These are phyloP conservation scores for Matsumyia berberina DNA, from an alignment of 2,888 invertebrate species.

Conservation along the genomic window DNA sequence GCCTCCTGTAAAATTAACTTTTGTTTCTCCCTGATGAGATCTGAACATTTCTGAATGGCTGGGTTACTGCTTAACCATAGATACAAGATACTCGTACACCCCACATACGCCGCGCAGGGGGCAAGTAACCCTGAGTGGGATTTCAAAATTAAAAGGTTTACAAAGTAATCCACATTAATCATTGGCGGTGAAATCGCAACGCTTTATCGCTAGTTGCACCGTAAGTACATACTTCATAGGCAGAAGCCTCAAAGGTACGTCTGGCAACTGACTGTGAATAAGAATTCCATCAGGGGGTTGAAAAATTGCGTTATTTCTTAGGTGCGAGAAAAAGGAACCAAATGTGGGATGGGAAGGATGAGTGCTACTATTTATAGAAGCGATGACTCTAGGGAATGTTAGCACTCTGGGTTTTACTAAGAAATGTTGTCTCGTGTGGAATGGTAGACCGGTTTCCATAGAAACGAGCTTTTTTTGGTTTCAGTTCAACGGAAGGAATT, in stretches of 20 bases:
- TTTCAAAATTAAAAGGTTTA: slow-evolving; percentile 70
- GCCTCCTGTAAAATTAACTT: slow-evolving; percentile 61
- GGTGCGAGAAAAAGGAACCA: slow-evolving; percentile 6
- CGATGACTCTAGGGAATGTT: slow-evolving; percentile 11
- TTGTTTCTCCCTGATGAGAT: slow-evolving; percentile 60
- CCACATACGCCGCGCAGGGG: background rate
- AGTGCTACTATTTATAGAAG: slow-evolving; percentile 15
- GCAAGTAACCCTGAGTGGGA: slow-evolving; percentile 52
- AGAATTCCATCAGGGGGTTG: slow-evolving; percentile 2
- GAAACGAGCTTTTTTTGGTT: background rate
- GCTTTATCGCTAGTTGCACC: slow-evolving; percentile 56
- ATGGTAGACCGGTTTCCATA: too few relatives aligned
- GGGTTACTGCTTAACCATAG: slow-evolving; percentile 5
- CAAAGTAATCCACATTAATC: slow-evolving; percentile 67
- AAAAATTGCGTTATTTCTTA: slow-evolving; percentile 14
- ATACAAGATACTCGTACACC: too few relatives aligned
- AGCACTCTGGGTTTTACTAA: background rate
- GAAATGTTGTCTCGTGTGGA: background rate
- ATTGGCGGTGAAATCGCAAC: slow-evolving; percentile 56
- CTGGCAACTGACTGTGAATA: slow-evolving; percentile 20
- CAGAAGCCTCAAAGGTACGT: slow-evolving; percentile 25
- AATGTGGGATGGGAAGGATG: background rate
- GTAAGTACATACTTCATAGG: background rate
- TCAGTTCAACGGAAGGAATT: background rate
- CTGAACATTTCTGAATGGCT: slow-evolving; percentile 38